A percentile compares a stretch with the other conserved stretches of the same genome.
phyloP scores from a whole-genome alignment of 2,888 invertebrate species.

The Melanchra persicariae region DNA sequence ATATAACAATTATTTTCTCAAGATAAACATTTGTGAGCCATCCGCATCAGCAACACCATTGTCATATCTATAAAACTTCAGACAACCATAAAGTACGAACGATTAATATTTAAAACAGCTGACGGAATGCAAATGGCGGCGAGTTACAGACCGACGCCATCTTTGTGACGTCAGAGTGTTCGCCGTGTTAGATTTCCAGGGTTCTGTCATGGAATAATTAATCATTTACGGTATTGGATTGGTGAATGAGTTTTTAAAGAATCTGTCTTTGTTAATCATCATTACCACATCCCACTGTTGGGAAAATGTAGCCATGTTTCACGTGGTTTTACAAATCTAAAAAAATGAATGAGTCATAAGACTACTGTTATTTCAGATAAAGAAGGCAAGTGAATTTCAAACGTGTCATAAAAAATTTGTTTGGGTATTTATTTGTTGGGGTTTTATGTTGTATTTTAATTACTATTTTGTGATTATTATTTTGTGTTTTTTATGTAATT shows the following conservation, averaged over 20 bases:
- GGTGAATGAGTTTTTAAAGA: background rate
- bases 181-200: conserved; percentile 30
- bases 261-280: too few relatives aligned
- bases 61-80: conserved; percentile 56
- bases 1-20: background rate
- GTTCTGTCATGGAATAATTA: conserved; percentile 16
- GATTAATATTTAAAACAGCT: conserved; percentile 84
- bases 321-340: too few relatives aligned
- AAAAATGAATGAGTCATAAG: too few relatives aligned
- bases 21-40: conserved; percentile 10
- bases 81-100: conserved; percentile 74
- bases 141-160: conserved; percentile 68
- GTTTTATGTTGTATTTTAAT: too few relatives aligned
- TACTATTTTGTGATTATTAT: too few relatives aligned
- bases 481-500: too few relatives aligned
- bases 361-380: too few relatives aligned
- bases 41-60: conserved; percentile 33
- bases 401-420: too few relatives aligned
- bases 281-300: too few relatives aligned
- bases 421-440: too few relatives aligned
- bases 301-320: too few relatives aligned
- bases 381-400: too few relatives aligned
- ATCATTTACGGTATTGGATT: background rate
- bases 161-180: conserved; percentile 56
- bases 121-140: conserved; percentile 79